Evolutionary conservation across 2,888 invertebrate species (phyloP).

Genomic region (Drosophila anomalipes): DNA sequence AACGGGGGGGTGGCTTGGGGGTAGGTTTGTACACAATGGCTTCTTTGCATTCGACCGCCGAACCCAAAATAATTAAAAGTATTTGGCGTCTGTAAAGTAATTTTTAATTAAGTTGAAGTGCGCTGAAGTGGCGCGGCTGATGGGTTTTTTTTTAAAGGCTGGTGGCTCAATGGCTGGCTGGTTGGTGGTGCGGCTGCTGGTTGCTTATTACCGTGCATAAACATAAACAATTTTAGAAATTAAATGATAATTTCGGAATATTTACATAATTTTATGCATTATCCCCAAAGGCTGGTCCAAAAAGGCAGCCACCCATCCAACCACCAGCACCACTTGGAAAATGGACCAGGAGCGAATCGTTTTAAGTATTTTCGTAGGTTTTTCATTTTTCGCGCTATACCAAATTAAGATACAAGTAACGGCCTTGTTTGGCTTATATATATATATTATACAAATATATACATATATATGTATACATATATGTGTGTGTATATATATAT

Average conservation of each 20-base stretch:
- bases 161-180: constrained; percentile 27
- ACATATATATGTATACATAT: not conserved
- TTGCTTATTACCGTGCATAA: constrained; percentile 77
- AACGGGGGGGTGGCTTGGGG: not conserved
- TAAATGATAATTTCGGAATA: constrained; percentile 76
- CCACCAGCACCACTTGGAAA: not conserved
- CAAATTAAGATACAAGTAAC: constrained; percentile 50
- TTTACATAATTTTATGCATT: constrained; percentile 79
- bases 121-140: constrained; percentile 54
- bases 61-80: constrained; percentile 80
- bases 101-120: constrained; percentile 80
- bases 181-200: constrained; percentile 36
- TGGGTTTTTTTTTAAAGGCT: constrained; percentile 29
- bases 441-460: not conserved
- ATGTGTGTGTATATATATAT: not conserved
- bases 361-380: constrained; percentile 24
- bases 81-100: constrained; percentile 80
- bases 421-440: not conserved
- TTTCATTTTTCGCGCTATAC: constrained; percentile 34
- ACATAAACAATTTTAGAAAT: constrained; percentile 79
- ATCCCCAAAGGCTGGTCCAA: constrained; percentile 48
- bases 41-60: constrained; percentile 75
- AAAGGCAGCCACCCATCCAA: constrained; percentile 16
- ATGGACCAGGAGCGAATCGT: not conserved
- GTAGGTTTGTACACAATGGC: constrained; percentile 37